Evolutionary conservation across 2,888 invertebrate genomes (phyloP), one percentile per base, ranked within the genome.

Genomic region (Tipula lateralis): DNA sequence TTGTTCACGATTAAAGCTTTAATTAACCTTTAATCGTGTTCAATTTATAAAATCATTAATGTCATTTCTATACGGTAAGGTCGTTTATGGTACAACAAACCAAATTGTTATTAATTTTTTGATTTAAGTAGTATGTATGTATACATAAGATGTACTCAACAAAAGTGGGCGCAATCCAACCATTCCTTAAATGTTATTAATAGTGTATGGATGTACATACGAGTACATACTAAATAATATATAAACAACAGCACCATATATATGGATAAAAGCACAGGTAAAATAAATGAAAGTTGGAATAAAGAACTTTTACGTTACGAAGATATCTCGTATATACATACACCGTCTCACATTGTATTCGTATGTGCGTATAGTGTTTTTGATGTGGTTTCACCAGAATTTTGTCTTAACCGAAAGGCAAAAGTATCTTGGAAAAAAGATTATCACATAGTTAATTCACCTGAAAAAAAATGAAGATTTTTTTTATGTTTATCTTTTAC

Each of bases 401-500:
- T 66, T 66, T 2, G 9, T 66, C 9, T 66, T 66, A 66, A 66
- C 19, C 24, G 66, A 66, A 66, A 66, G 24, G 66, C n/a, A 66
- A 66, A 66, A 66, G 24, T 24, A 24, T 24, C 66, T 66, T 66
- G 19, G 44, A 19, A n/a, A 44, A 39, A 66, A 66, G 66, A 66
- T 66, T 66, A 66, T 66, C 66, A 66, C 66, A 66, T 66, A 66
- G 66, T 66, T 66, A 66, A 24, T 66, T 66, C 66, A 66, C 66
- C 66, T 66, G 66, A 9, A 66, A 44, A 44, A 44, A 44, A 44
- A 44, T 6, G 24, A 66, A 66, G 16, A 6, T 50, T 50, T 50
- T 16, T 50, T 50, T 50, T 50, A 50, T 50, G 16, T 50, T 66
- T 66, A 66, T 66, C 66, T 66, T 66, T 66, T 24, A 66, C 66